Conservation (phyloP, 1,140 invertebrate species). For the Hyphantria cunea region DNA sequence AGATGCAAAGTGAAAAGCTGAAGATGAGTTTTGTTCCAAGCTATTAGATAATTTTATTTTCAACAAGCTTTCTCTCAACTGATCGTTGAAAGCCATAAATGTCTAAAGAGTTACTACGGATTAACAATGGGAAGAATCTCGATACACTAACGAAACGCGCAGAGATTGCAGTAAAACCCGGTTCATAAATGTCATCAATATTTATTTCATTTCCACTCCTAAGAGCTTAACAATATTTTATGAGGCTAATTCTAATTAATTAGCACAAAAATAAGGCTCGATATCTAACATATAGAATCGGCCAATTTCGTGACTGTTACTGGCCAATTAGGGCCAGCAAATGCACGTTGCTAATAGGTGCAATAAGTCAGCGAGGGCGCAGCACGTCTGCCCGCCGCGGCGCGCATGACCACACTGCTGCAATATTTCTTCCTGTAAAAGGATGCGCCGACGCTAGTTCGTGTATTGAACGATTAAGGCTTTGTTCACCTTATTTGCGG, state of each 20-base stretch:
- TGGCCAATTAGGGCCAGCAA: constrained; percentile 43
- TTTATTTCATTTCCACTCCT: not conserved
- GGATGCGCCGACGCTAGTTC: constrained; percentile 31
- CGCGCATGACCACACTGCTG: constrained; percentile 34
- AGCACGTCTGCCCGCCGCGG: constrained; percentile 40
- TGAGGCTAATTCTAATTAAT: constrained; percentile 8
- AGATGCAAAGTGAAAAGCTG: too few relatives aligned
- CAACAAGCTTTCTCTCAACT: too few relatives aligned
- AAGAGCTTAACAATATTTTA: not conserved
- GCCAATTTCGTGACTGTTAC: constrained; percentile 41
- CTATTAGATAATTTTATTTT: too few relatives aligned
- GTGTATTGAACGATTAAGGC: constrained; percentile 29
- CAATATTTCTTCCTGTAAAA: constrained; percentile 55
- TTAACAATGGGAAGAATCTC: too few relatives aligned
- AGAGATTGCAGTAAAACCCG: too few relatives aligned
- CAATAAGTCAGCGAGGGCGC: constrained; percentile 22
- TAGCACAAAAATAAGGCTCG: constrained; percentile 8
- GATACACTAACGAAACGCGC: too few relatives aligned
- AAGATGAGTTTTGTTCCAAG: too few relatives aligned
- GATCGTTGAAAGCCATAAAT: too few relatives aligned
- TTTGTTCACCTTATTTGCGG: constrained; percentile 22
- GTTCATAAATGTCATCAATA: not conserved
- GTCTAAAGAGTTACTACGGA: too few relatives aligned
- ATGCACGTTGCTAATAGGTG: constrained; percentile 40
- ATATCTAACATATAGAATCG: not conserved